phyloP scores from a whole-genome alignment of 2,888 invertebrate genomes.

The Luffia ferchaultella region DNA sequence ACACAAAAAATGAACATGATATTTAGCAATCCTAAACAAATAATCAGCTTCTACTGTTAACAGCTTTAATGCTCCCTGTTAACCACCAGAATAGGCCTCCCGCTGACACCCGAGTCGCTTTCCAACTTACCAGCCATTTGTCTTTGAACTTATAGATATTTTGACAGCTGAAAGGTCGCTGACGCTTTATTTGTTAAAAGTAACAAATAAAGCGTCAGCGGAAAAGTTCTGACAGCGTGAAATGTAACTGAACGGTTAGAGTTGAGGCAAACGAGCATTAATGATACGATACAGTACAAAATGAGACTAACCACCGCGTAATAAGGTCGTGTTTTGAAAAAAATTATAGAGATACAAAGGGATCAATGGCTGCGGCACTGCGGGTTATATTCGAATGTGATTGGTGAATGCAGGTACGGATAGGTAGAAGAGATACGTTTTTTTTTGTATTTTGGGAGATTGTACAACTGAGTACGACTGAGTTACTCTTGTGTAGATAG shows the following conservation, averaged over 20 bases:
- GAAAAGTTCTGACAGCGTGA: too few species aligned
- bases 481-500: too few species aligned
- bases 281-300: neutral
- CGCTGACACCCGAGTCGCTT: neutral
- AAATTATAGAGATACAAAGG: neutral
- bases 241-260: neutral
- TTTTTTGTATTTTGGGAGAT: too few species aligned
- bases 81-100: neutral
- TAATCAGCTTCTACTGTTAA: neutral
- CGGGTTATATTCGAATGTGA: neutral
- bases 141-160: neutral
- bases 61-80: neutral
- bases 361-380: neutral
- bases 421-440: too few species aligned
- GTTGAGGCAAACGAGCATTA: neutral
- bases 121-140: neutral
- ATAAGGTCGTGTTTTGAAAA: neutral
- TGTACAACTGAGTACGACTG: too few species aligned
- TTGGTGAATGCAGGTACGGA: neutral
- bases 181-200: too few species aligned
- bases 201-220: too few species aligned
- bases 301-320: neutral
- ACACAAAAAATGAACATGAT: neutral
- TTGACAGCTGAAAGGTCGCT: neutral
- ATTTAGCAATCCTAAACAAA: too few species aligned